phyloP scores from a whole-genome alignment of 2,113 vertebrate genomes.

The Pheucticus melanocephalus region DNA sequence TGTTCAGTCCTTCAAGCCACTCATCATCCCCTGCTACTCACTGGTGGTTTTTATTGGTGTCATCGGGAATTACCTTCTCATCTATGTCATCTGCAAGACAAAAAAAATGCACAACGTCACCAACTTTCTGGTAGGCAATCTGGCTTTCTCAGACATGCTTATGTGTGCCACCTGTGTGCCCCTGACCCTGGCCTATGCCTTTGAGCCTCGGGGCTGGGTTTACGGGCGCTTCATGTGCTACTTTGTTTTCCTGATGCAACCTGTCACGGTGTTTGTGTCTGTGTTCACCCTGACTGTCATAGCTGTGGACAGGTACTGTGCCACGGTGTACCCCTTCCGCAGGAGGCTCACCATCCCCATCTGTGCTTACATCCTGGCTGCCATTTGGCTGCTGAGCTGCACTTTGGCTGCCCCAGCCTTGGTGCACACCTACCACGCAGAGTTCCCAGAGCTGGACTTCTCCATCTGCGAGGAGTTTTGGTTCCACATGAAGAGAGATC shows the following conservation, averaged over 20 bases:
- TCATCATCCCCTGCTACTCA: conserved; percentile 81
- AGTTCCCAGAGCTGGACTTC: conserved; percentile 81
- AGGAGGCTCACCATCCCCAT: conserved; percentile 77
- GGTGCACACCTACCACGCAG: conserved; percentile 76
- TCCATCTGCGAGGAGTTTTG: conserved; percentile 91
- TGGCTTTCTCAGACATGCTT: conserved; percentile 86
- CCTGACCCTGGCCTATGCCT: conserved; percentile 79
- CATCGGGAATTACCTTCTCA: conserved; percentile 82
- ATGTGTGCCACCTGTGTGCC: conserved; percentile 81
- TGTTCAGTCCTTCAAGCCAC: conserved; percentile 80
- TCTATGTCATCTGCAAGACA: conserved; percentile 80
- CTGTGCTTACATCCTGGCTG: conserved; percentile 76
- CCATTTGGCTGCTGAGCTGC: conserved; percentile 78
- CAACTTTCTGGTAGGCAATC: conserved; percentile 86
- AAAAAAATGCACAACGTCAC: conserved; percentile 84
- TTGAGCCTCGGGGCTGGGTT: conserved; percentile 78
- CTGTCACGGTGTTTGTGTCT: conserved; percentile 76
- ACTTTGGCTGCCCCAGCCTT: conserved; percentile 76
- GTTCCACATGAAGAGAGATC: conserved; percentile 75
- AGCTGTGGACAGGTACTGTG: conserved; percentile 78
- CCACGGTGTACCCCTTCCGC: conserved; percentile 81
- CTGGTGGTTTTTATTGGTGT: conserved; percentile 78
- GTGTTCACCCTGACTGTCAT: conserved; percentile 80
- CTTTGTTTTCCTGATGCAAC: conserved; percentile 79
- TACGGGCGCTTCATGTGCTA: conserved; percentile 79